Percentiles rank a stretch among this genome's conserved stretches.
Conservation (phyloP, 1,140 invertebrate genomes). For the Drosophila guanche region DNA sequence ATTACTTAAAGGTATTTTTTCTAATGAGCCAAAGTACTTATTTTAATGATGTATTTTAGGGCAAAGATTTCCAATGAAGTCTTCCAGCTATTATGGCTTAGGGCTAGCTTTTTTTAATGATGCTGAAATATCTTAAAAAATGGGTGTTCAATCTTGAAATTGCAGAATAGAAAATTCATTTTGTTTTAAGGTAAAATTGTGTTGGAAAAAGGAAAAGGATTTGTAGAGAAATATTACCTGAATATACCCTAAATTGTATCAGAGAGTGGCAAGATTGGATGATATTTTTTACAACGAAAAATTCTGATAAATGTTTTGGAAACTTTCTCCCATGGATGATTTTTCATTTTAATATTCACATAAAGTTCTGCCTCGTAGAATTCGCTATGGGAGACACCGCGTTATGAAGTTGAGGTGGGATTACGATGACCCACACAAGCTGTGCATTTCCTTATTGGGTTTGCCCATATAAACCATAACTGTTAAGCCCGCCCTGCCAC, state of each 20-base stretch:
- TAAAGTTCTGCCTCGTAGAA: not conserved
- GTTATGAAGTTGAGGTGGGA: slow-evolving; percentile 2
- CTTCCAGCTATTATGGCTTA: slow-evolving; percentile 1
- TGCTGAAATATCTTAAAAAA: slow-evolving; percentile 1
- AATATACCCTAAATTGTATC: no score
- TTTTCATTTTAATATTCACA: no score
- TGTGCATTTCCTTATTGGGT: slow-evolving; percentile 5
- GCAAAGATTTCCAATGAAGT: slow-evolving; percentile 7
- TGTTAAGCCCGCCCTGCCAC: slow-evolving; percentile 1
- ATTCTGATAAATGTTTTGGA: no score
- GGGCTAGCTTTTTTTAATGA: slow-evolving; percentile 11
- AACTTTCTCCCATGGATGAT: no score
- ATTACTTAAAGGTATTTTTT: slow-evolving; percentile 3
- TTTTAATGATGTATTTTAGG: slow-evolving; percentile 22
- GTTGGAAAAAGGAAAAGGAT: no score
- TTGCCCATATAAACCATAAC: not conserved
- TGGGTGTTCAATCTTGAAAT: not conserved
- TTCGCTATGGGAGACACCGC: not conserved
- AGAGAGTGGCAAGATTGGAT: no score
- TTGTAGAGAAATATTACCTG: no score
- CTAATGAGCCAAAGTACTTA: slow-evolving; percentile 31
- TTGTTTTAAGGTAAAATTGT: no score
- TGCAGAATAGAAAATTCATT: no score
- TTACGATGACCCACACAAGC: slow-evolving; percentile 21
- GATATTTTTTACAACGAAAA: no score